Evolutionary conservation across 2,113 vertebrate species (phyloP).

Genomic region (Lepus americanus): DNA sequence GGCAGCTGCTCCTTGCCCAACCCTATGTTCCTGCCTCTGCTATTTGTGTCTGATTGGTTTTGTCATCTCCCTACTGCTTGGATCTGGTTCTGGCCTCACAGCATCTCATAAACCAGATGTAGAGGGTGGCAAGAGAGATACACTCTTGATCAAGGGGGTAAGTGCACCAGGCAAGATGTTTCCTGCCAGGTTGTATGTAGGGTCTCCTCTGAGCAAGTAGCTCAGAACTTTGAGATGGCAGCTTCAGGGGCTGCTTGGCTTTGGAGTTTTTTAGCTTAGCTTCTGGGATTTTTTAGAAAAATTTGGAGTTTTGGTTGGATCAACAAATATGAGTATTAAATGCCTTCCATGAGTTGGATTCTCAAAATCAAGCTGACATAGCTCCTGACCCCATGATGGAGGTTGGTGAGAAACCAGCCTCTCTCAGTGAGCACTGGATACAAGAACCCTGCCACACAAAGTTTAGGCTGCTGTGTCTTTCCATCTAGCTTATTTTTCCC

Average conservation of each 20-base stretch:
- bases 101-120: neutral
- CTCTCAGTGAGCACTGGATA: neutral
- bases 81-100: neutral
- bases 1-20: neutral
- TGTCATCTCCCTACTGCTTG: neutral
- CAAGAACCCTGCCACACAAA: neutral
- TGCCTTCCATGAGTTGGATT: neutral
- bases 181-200: rapidly evolving
- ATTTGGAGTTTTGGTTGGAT: neutral
- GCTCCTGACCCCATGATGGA: neutral
- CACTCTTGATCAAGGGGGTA: neutral
- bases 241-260: neutral
- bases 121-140: neutral
- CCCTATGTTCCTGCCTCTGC: neutral
- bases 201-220: neutral
- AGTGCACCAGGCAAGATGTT: neutral
- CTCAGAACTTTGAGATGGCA: neutral
- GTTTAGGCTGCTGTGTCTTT: neutral
- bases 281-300: neutral
- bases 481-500: neutral
- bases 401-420: neutral
- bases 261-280: neutral
- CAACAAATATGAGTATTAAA: neutral
- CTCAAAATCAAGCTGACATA: neutral
- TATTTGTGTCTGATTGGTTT: neutral